Percentiles rank a stretch among this genome's conserved stretches.
These are phyloP conservation scores for Antennarius striatus DNA, from an alignment of 2,113 vertebrate species.

Conservation along the genomic window DNA sequence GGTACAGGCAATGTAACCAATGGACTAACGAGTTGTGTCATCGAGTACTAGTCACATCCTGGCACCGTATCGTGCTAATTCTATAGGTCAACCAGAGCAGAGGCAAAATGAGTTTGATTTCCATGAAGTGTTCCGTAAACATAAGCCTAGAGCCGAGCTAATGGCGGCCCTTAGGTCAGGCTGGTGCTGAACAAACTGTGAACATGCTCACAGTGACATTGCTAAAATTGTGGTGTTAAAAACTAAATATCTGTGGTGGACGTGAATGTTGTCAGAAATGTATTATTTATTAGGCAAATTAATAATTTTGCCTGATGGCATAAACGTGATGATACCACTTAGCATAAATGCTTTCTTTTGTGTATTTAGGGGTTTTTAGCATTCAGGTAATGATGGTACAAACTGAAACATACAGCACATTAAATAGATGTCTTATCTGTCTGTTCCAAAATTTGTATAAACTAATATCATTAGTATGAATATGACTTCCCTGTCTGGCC, in stretches of 20 bases:
- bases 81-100: slow-evolving; percentile 3
- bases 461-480: neutral
- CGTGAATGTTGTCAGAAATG: no score
- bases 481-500: neutral
- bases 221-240: no score
- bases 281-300: neutral
- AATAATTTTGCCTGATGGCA: neutral
- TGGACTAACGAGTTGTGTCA: slow-evolving; percentile 41
- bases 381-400: no score
- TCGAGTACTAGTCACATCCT: neutral
- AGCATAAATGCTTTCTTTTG: neutral
- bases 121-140: neutral
- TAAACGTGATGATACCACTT: no score
- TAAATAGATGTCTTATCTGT: neutral
- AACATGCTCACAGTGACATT: neutral
- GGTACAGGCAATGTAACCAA: slow-evolving; percentile 38
- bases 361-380: neutral
- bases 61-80: slow-evolving; percentile 8
- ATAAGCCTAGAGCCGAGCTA: neutral
- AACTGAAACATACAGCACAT: neutral
- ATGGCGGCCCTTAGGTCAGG: no score
- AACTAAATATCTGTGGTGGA: no score
- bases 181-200: no score
- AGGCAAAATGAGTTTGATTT: neutral
- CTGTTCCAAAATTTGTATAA: neutral